phyloP scores from a whole-genome alignment of 2,797 vertebrate species.

The Brachymystax lenok region DNA sequence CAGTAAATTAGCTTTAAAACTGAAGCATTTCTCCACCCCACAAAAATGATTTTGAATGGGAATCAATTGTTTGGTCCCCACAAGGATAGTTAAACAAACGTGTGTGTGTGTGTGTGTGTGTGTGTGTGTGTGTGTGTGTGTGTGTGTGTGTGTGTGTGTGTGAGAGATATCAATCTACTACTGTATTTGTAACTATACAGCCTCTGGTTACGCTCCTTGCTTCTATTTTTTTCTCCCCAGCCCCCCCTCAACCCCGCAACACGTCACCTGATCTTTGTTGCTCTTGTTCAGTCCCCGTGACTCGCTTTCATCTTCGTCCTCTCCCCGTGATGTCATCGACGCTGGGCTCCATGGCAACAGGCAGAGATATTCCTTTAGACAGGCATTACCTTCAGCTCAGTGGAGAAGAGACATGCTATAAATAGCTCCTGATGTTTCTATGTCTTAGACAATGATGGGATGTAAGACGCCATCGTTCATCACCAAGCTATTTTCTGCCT shows the following conservation, averaged over 20 bases:
- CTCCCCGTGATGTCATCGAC: constrained; percentile 72
- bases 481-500: constrained; percentile 14
- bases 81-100: no score
- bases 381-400: constrained; percentile 31
- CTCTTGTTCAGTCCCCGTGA: constrained; percentile 31
- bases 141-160: background rate
- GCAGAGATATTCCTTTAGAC: constrained; percentile 60
- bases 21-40: no score
- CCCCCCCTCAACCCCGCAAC: background rate
- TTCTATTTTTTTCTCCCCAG: background rate
- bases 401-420: constrained; percentile 63
- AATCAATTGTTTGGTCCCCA: no score
- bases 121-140: constrained; percentile 1
- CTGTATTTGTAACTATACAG: background rate
- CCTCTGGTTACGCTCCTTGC: background rate
- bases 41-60: no score
- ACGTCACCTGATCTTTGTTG: constrained; percentile 52
- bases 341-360: constrained; percentile 78
- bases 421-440: constrained; percentile 69
- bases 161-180: constrained; percentile 1
- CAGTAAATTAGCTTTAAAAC: no score
- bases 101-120: background rate
- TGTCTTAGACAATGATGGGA: constrained; percentile 38
- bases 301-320: constrained; percentile 10
- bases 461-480: background rate